Conservation (phyloP, 2,797 vertebrate genomes). For the Hydrolagus colliei region DNA sequence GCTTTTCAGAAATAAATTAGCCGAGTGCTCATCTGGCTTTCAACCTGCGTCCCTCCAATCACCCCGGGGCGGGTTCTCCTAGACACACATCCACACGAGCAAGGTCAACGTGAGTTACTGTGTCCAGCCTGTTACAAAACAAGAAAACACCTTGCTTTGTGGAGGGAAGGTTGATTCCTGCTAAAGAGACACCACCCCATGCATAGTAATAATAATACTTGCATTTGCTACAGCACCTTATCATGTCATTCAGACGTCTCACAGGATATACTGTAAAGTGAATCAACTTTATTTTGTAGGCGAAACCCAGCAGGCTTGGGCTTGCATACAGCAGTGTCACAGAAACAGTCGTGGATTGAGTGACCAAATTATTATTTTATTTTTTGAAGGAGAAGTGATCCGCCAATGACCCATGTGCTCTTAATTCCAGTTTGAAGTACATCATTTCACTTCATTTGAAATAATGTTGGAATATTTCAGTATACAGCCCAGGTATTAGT, state of each 20-base stretch:
- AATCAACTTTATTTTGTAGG: no score
- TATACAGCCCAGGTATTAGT: not conserved
- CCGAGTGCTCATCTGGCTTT: not conserved
- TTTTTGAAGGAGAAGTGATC: no score
- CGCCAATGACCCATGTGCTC: no score
- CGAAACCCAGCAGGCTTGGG: no score
- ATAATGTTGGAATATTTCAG: not conserved
- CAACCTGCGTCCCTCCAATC: not conserved
- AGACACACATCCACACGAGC: not conserved
- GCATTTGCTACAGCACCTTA: no score
- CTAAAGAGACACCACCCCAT: not conserved
- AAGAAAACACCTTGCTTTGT: not conserved
- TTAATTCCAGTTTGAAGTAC: not conserved
- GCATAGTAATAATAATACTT: no score
- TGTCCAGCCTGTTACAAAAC: not conserved
- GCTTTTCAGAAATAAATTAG: slow-evolving; percentile 2
- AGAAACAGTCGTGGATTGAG: no score
- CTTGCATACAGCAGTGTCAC: no score
- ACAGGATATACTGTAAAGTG: no score
- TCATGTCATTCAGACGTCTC: no score
- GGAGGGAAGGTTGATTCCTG: not conserved
- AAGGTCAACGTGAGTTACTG: not conserved
- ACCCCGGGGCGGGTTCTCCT: not conserved
- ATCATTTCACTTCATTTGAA: not conserved
- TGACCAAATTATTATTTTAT: no score